Percentiles rank a stretch among this genome's conserved stretches.
Conservation (phyloP, 37 sponge, comb jelly and placozoan species). For the Ianthella basta region DNA sequence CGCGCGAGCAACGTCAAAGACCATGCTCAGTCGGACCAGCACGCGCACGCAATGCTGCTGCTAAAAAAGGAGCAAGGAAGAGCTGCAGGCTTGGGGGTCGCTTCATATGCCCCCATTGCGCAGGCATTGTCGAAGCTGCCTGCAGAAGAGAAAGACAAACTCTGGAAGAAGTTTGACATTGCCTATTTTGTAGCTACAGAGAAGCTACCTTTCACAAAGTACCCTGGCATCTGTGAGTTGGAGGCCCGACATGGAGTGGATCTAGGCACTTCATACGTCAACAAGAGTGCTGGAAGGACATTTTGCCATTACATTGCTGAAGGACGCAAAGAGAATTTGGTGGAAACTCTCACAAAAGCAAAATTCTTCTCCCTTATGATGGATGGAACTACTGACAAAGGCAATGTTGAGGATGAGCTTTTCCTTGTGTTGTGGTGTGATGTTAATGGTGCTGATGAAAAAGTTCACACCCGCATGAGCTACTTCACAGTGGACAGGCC, state of each 20-base stretch:
- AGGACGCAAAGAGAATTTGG: slow-evolving; percentile 27
- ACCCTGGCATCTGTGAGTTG: slow-evolving; percentile 24
- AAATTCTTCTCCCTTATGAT: slow-evolving; percentile 61
- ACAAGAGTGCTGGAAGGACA: slow-evolving; percentile 32
- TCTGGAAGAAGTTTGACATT: no score
- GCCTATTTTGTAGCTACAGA: no score
- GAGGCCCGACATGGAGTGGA: slow-evolving; percentile 46
- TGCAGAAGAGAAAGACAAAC: no score
- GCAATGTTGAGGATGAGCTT: slow-evolving; percentile 61
- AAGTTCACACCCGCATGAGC: slow-evolving; percentile 49
- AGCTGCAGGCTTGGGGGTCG: no score
- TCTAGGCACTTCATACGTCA: slow-evolving; percentile 29
- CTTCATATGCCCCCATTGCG: no score
- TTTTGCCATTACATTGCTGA: slow-evolving; percentile 48
- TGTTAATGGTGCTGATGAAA: slow-evolving; percentile 47
- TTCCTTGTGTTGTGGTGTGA: slow-evolving; percentile 61
- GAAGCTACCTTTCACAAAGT: slow-evolving; percentile 19
- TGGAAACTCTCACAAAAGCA: slow-evolving; percentile 27
- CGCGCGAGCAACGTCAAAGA: no score
- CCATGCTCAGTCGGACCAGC: no score
- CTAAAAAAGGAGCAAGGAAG: no score
- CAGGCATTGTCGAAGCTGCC: no score
- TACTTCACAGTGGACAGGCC: slow-evolving; percentile 45
- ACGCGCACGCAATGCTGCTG: no score
- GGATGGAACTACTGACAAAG: slow-evolving; percentile 57